Evolutionary conservation across 2,888 invertebrate species (phyloP).

Genomic region (Lymantria dispar): DNA sequence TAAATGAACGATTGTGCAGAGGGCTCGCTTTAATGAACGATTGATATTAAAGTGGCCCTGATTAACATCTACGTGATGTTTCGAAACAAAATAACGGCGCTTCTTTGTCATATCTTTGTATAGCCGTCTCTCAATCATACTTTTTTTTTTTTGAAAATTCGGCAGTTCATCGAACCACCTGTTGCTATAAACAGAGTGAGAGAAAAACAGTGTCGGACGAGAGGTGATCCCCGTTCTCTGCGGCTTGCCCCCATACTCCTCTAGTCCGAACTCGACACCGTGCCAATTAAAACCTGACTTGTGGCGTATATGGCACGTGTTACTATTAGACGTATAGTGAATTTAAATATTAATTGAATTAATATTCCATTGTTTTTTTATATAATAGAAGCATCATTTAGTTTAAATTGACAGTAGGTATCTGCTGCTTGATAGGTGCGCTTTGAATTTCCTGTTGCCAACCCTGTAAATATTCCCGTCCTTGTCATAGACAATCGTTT

Average conservation of each 20-base stretch:
- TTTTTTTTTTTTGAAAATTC: slow-evolving; percentile 32
- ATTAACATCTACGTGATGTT: slow-evolving; percentile 53
- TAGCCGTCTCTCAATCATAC: slow-evolving; percentile 15
- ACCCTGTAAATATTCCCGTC: no score
- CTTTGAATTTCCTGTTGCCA: no score
- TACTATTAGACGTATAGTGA: slow-evolving; percentile 45
- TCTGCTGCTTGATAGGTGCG: no score
- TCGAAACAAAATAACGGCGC: slow-evolving; percentile 22
- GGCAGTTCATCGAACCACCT: slow-evolving; percentile 61
- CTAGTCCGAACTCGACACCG: slow-evolving; percentile 51
- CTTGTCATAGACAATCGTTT: no score
- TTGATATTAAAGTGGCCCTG: slow-evolving; percentile 68
- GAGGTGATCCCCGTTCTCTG: slow-evolving; percentile 22
- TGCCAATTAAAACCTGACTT: slow-evolving; percentile 69
- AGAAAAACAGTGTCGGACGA: slow-evolving; percentile 62
- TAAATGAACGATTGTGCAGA: slow-evolving; percentile 77
- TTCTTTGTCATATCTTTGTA: slow-evolving; percentile 30
- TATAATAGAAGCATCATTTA: no score
- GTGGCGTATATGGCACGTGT: slow-evolving; percentile 48
- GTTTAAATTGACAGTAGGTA: no score
- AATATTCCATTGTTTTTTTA: no score
- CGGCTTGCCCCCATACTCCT: slow-evolving; percentile 16
- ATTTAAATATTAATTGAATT: slow-evolving; percentile 11
- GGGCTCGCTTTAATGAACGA: slow-evolving; percentile 73
- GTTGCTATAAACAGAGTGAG: slow-evolving; percentile 61